Evolutionary conservation across 2,888 invertebrate species (phyloP), one percentile per base, ranked within the genome.

Genomic region (Drosophila peninsularis): DNA sequence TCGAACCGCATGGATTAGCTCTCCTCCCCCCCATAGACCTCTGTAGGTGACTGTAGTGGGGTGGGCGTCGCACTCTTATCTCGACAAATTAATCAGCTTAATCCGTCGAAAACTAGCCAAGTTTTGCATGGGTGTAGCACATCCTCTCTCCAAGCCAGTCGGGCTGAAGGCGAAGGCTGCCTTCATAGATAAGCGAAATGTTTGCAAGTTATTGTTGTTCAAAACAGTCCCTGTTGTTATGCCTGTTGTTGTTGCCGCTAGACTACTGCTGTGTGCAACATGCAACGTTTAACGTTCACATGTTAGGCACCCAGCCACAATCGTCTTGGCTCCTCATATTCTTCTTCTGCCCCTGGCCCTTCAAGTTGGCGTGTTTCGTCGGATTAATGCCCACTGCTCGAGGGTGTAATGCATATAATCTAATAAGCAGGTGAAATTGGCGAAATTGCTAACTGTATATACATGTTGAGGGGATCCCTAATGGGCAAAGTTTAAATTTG

Each of bases 71-170:
- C 77, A 78, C 73, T 85, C 87, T 89, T 88, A 90, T 88, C 88
- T 82, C 72, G 70, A 69, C 74, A 88, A 89, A 88, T 90, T 90
- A 88, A 88, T 88, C 88, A 84, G 88, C 89, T 88, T 88, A 88
- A 88, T 88, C 88, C 88, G 78, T 75, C 80, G 76, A 88, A 85
- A 88, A 89, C 80, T 85, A 87, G 82, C 71, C 71, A 73, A 74
- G 69, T 74, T 83, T 77, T 81, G 72, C 75, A 78, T 83, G 79
- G 68, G 74, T 72, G 67, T 53, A 64, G 69, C 63, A 27, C 50
- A 47, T 47, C 45, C 37, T 24, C 49, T 30, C 55, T 14, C 24
- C 52, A 24, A 67, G 69, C 58, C 73, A 79, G 85, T 84, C 58
- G 82, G 67, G 55, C 47, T 47, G 47, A 47, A 47, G 30, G 47